A percentile compares a stretch with the other conserved stretches of the same genome.
phyloP scores from a whole-genome alignment of 2,797 vertebrate genomes.

The Buphagus erythrorhynchus region DNA sequence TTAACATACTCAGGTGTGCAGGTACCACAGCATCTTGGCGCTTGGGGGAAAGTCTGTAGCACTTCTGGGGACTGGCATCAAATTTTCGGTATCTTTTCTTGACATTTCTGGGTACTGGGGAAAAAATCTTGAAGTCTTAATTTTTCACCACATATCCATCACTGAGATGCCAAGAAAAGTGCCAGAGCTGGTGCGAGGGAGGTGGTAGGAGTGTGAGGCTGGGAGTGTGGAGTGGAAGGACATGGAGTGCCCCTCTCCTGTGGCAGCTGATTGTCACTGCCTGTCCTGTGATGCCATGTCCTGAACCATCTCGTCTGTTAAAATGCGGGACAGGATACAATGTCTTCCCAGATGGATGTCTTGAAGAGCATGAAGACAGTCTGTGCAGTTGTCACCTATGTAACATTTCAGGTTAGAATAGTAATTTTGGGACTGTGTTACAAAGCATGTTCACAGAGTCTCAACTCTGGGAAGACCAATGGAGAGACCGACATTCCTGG shows the following conservation, averaged over 20 bases:
- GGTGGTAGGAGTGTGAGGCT: background rate
- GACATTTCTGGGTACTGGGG: background rate
- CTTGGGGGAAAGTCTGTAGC: background rate
- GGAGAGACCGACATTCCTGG: background rate
- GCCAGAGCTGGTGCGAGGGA: background rate
- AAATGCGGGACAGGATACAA: background rate
- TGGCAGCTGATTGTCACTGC: background rate
- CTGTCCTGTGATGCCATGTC: background rate
- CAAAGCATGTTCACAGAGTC: background rate
- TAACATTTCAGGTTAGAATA: background rate
- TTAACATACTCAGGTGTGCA: background rate
- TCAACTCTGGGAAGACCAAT: background rate
- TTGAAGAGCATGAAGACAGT: background rate
- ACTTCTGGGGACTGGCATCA: background rate
- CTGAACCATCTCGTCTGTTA: background rate
- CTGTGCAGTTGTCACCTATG: background rate
- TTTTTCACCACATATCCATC: background rate
- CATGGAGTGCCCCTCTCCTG: background rate
- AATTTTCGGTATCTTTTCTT: background rate
- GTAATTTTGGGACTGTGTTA: background rate
- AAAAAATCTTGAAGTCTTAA: background rate
- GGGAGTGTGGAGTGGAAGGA: background rate
- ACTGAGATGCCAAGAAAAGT: background rate
- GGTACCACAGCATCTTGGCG: accelerated
- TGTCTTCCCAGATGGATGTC: background rate